Conservation (phyloP, 2,888 invertebrate species). For the Cephus nigrinus region DNA sequence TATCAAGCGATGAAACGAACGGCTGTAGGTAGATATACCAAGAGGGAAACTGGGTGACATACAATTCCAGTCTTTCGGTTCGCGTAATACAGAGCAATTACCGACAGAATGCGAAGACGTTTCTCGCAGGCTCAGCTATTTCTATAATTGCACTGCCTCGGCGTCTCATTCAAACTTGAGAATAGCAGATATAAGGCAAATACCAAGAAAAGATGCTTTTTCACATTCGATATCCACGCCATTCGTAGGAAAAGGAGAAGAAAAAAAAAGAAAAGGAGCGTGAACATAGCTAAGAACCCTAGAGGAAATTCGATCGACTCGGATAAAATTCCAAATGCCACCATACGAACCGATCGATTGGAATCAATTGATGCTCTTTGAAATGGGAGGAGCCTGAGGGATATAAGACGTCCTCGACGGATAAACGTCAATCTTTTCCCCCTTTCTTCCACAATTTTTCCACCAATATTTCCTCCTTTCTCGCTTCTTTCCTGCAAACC, state of each 20-base stretch:
- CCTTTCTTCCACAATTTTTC: not conserved
- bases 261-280: not conserved
- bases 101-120: slow-evolving; percentile 44
- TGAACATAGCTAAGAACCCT: not conserved
- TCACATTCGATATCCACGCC: not conserved
- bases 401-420: not conserved
- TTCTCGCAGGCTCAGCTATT: slow-evolving; percentile 34
- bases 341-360: not conserved
- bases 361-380: not conserved
- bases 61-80: slow-evolving; percentile 16
- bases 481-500: not conserved
- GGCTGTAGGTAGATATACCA: not conserved
- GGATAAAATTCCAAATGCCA: not conserved
- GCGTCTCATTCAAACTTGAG: slow-evolving; percentile 12
- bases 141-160: slow-evolving; percentile 38
- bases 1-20: not conserved
- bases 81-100: slow-evolving; percentile 41
- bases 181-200: not conserved
- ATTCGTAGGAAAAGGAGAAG: not conserved
- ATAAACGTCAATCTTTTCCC: not conserved
- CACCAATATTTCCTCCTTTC: not conserved
- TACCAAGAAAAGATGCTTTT: not conserved
- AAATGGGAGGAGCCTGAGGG: not conserved
- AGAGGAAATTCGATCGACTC: not conserved
- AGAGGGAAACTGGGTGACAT: not conserved